These are phyloP conservation scores for Neogobius melanostomus DNA, from an alignment of 2,113 vertebrate species.

Conservation along the genomic window DNA sequence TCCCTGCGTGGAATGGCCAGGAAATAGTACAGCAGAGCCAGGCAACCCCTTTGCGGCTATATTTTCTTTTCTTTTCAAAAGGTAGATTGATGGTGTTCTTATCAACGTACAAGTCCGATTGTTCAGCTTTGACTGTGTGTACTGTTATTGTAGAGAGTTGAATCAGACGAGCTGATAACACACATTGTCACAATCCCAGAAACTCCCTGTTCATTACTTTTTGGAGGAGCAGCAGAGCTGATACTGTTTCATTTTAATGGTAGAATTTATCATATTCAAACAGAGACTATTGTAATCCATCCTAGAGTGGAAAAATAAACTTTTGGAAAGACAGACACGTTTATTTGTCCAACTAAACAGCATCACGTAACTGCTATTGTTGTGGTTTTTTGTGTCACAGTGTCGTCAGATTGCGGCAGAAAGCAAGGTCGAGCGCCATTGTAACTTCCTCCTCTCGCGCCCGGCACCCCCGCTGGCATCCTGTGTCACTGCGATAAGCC, in stretches of 20 bases:
- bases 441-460: conserved; percentile 70
- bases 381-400: conserved; percentile 64
- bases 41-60: not conserved
- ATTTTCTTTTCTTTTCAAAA: not conserved
- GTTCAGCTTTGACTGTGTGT: not conserved
- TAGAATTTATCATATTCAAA: not conserved
- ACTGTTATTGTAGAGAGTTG: not conserved
- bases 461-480: conserved; percentile 66
- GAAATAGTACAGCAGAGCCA: no score
- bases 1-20: no score
- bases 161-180: not conserved
- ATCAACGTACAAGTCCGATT: not conserved
- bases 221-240: not conserved
- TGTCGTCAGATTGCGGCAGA: conserved; percentile 56
- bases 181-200: not conserved
- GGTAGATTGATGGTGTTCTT: not conserved
- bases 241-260: conserved; percentile 3
- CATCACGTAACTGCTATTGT: conserved; percentile 53
- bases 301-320: not conserved
- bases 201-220: not conserved
- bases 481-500: conserved; percentile 74
- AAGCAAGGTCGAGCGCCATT: conserved; percentile 67
- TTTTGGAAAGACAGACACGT: not conserved
- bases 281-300: not conserved
- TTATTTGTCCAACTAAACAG: not conserved